These are phyloP conservation scores for Bursaphelenchus okinawaensis DNA, from an alignment of 2,888 invertebrate species.

Conservation along the genomic window DNA sequence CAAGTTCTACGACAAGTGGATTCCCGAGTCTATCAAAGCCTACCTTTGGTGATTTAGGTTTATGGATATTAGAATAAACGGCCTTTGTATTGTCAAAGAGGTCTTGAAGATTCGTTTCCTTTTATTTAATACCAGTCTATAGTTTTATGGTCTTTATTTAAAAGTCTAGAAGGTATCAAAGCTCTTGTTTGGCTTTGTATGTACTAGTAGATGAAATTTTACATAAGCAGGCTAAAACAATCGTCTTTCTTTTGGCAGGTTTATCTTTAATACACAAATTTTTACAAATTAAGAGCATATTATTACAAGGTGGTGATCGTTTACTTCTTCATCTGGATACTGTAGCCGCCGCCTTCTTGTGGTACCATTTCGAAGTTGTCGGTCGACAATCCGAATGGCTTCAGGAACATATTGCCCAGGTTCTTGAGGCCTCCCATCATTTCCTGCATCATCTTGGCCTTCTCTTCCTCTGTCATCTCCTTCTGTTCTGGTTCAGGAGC, in stretches of 20 bases:
- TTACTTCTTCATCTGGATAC: slow-evolving; percentile 45
- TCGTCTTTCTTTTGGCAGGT: too few relatives aligned
- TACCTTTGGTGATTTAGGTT: slow-evolving; percentile 40
- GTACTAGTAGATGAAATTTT: too few relatives aligned
- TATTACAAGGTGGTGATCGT: neutral
- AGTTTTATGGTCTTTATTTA: too few relatives aligned
- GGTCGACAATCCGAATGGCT: slow-evolving; percentile 49
- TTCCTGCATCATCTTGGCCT: slow-evolving; percentile 35
- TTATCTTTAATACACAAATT: too few relatives aligned
- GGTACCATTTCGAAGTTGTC: slow-evolving; percentile 47
- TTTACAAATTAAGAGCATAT: too few relatives aligned
- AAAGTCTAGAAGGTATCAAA: too few relatives aligned
- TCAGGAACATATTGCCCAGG: slow-evolving; percentile 33
- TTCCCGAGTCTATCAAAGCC: slow-evolving; percentile 41
- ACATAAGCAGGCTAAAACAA: too few relatives aligned
- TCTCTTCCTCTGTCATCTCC: slow-evolving; percentile 3
- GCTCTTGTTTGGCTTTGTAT: neutral
- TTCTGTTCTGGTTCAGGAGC: neutral
- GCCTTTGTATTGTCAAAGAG: neutral
- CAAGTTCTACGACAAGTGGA: slow-evolving; percentile 54
- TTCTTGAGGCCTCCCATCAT: slow-evolving; percentile 46
- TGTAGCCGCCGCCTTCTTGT: slow-evolving; percentile 47
- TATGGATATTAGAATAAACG: neutral
- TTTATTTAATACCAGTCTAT: too few relatives aligned
- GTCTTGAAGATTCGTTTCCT: too few relatives aligned